phyloP scores from a whole-genome alignment of 2,888 invertebrate species.

The Baccha elongata region DNA sequence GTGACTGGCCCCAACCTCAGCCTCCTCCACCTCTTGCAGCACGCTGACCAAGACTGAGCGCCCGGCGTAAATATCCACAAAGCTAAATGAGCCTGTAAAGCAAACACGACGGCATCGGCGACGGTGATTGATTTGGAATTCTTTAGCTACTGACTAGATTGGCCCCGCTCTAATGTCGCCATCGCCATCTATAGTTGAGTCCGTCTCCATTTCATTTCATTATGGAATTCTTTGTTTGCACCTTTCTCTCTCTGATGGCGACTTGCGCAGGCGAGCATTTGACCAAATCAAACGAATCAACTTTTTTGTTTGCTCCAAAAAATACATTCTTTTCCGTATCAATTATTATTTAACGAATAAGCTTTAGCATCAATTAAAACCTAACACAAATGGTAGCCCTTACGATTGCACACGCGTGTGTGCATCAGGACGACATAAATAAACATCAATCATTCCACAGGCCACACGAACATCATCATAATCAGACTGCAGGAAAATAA shows the following conservation, averaged over 20 bases:
- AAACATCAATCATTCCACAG: slow-evolving; percentile 33
- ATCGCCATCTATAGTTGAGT: too few relatives aligned
- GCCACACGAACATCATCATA: slow-evolving; percentile 36
- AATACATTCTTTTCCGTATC: slow-evolving; percentile 62
- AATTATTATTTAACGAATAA: slow-evolving; percentile 44
- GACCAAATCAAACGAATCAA: slow-evolving; percentile 26
- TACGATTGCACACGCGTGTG: slow-evolving; percentile 47
- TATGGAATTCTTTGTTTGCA: slow-evolving; percentile 72
- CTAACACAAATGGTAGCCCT: slow-evolving; percentile 59
- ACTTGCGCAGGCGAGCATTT: slow-evolving; percentile 27
- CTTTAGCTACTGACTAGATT: slow-evolving; percentile 67
- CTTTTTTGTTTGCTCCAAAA: slow-evolving; percentile 47
- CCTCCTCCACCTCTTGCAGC: slow-evolving; percentile 13
- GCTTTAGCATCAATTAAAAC: slow-evolving; percentile 63
- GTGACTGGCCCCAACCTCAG: background rate
- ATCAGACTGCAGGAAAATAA: background rate
- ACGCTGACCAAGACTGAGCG: slow-evolving; percentile 43
- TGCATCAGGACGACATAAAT: slow-evolving; percentile 57
- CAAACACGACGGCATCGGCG: slow-evolving; percentile 64
- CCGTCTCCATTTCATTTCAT: slow-evolving; percentile 38
- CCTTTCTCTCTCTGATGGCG: slow-evolving; percentile 30
- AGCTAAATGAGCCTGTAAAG: slow-evolving; percentile 68
- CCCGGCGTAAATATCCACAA: slow-evolving; percentile 41
- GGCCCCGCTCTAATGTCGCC: slow-evolving; percentile 30
- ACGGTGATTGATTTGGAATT: slow-evolving; percentile 72